Conservation (phyloP, 2,888 invertebrate species). For the Limnephilus auricula region DNA sequence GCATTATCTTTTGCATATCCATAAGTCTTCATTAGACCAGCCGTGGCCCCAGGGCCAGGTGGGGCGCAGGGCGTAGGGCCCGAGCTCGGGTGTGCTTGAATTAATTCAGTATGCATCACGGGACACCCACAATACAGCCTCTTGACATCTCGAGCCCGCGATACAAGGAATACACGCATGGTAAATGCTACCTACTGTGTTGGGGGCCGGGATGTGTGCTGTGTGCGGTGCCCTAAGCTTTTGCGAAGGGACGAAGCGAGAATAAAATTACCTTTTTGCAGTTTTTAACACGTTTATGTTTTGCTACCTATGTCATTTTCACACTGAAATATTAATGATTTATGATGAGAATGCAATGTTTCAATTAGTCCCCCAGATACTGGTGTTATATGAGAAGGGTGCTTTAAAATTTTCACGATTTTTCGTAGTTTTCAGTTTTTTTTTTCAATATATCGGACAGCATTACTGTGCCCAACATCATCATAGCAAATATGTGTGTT, state of each 20-base stretch:
- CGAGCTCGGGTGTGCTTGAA: conserved; percentile 54
- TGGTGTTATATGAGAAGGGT: too few relatives aligned
- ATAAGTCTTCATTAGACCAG: not conserved
- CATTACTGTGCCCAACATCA: too few relatives aligned
- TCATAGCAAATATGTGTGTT: too few relatives aligned
- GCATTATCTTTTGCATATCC: conserved; percentile 5
- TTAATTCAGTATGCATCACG: conserved; percentile 60
- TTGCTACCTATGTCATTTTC: not conserved
- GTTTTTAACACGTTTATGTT: not conserved
- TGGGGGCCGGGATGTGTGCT: not conserved
- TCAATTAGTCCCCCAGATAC: not conserved
- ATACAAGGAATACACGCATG: conserved; percentile 41
- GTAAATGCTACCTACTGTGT: conserved; percentile 35
- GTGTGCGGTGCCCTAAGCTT: not conserved
- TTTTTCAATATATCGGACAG: too few relatives aligned
- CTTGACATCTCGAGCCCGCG: conserved; percentile 28
- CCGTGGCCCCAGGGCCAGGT: not conserved
- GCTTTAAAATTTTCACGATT: too few relatives aligned
- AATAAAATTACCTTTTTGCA: not conserved
- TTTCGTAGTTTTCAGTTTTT: too few relatives aligned
- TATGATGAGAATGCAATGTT: not conserved
- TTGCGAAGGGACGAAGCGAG: not conserved
- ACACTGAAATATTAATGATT: not conserved
- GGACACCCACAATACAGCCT: conserved; percentile 54
- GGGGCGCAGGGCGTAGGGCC: too few relatives aligned